Evolutionary conservation across 2,797 vertebrate genomes (phyloP), one percentile per base, ranked within the genome.

Genomic region (Ctenosaura bakeri): DNA sequence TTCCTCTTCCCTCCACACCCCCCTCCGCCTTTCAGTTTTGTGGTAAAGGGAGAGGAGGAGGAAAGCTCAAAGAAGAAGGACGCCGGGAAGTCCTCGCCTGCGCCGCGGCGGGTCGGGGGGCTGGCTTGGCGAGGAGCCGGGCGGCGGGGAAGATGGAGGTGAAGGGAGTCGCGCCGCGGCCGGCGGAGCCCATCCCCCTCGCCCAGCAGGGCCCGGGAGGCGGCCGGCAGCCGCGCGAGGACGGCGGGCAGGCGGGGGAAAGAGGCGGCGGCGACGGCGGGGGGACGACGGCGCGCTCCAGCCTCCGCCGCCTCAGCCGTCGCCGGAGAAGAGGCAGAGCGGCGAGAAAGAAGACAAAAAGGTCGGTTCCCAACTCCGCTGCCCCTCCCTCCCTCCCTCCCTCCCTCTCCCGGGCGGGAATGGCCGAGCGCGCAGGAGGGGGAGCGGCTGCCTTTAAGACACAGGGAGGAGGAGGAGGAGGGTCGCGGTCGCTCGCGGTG

Each of bases 131-230:
- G 96, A 95, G 95, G 96, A 90, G 97, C 96, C 97, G 96, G 97
- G 94, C 96, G 97, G 97, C 97, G 98, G 98, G 98, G 98, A 98
- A 98, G 97, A 96, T 97, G 97, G 97, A 98, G 95, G 97, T 98
- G 93, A 97, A 98, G 97, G 97, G 98, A 97, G 97, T 97, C 94
- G 96, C 97, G 95, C 98, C 97, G 95, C 96, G 97, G 96, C 95
- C 96, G 56, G 98, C 95, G 50, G 98, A 98, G 96, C 97, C 98
- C 96, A 96, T 95, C 97, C 97, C 97, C 97, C 97, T 96, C 93
- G 96, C 96, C 42, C 42, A 46, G 93, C 97, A 96, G 95, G 97
- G 94, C 94, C 96, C 97, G 90, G 98, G 97, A 96, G 96, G 97
- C 97, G 96, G 97, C 97, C 97, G 97, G 93, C 42, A 3, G 42